Conservation (phyloP, 2,113 vertebrate genomes). For the Puntigrus tetrazona region DNA sequence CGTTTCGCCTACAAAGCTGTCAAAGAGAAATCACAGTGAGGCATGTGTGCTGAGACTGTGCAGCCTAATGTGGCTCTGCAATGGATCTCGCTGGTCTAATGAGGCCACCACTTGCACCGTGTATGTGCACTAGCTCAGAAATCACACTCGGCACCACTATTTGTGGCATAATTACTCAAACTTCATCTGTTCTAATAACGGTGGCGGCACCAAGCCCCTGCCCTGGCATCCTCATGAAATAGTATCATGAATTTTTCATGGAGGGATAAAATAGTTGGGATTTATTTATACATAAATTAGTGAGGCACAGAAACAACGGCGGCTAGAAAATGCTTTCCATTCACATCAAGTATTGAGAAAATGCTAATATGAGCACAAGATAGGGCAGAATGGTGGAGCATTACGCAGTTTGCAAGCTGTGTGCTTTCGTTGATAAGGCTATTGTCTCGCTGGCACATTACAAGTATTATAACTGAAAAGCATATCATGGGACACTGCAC, state of each 20-base stretch:
- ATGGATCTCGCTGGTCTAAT: constrained; percentile 43
- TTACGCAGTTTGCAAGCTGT: constrained; percentile 52
- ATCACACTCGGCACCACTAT: not conserved
- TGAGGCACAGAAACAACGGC: constrained; percentile 46
- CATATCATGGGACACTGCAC: constrained; percentile 52
- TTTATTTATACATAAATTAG: constrained; percentile 63
- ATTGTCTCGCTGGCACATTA: constrained; percentile 58
- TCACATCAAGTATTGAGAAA: constrained; percentile 50
- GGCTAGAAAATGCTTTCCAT: constrained; percentile 62
- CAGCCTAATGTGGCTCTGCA: constrained; percentile 17
- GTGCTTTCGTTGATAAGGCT: constrained; percentile 61
- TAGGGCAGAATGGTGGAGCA: constrained; percentile 31
- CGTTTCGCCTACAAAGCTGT: not conserved
- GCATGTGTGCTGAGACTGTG: constrained; percentile 2
- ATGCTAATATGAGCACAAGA: constrained; percentile 52
- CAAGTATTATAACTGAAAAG: constrained; percentile 64
- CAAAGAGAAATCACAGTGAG: constrained; percentile 12
- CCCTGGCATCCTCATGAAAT: constrained; percentile 39
- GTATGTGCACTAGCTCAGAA: not conserved
- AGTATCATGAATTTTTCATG: constrained; percentile 60
- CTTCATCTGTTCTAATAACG: constrained; percentile 36
- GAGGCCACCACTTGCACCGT: not conserved
- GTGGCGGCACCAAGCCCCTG: constrained; percentile 46
- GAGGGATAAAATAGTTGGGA: constrained; percentile 60
- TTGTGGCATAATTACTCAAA: constrained; percentile 55